Conservation (phyloP, 2,888 invertebrate genomes). For the Pristionchus japonicus region DNA sequence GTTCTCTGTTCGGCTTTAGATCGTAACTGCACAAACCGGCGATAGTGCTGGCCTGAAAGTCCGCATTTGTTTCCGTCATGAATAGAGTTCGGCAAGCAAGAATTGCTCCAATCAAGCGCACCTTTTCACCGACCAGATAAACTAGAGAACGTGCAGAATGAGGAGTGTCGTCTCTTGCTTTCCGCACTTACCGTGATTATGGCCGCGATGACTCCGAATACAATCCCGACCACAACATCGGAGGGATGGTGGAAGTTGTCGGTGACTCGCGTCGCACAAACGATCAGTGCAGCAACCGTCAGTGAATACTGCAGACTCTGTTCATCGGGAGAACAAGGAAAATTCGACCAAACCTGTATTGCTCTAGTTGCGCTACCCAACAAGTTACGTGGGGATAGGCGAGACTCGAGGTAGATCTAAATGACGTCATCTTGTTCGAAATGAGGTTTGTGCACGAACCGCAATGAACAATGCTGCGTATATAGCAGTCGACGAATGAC, state of each 20-base stretch:
- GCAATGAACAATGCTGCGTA: background rate
- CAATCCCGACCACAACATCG: background rate
- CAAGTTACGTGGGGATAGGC: background rate
- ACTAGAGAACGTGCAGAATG: no score
- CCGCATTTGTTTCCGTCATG: no score
- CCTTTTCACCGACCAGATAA: no score
- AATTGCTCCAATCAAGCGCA: no score
- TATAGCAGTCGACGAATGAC: background rate
- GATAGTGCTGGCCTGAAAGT: background rate
- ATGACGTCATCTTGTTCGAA: background rate
- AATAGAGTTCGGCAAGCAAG: no score
- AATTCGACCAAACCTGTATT: background rate
- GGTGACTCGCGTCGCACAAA: background rate
- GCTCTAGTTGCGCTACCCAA: background rate
- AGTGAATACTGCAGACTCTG: background rate
- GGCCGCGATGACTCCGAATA: background rate
- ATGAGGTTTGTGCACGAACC: background rate
- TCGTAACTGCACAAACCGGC: background rate
- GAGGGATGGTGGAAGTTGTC: constrained; percentile 24
- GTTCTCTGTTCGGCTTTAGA: background rate
- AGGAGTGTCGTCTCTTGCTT: no score
- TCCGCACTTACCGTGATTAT: background rate
- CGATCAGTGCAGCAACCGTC: background rate
- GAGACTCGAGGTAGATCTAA: constrained; percentile 1
- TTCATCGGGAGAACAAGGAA: no score